Percentiles rank a stretch among this genome's conserved stretches.
phyloP scores from a whole-genome alignment of 2,113 vertebrate species.

The Apaloderma vittatum region DNA sequence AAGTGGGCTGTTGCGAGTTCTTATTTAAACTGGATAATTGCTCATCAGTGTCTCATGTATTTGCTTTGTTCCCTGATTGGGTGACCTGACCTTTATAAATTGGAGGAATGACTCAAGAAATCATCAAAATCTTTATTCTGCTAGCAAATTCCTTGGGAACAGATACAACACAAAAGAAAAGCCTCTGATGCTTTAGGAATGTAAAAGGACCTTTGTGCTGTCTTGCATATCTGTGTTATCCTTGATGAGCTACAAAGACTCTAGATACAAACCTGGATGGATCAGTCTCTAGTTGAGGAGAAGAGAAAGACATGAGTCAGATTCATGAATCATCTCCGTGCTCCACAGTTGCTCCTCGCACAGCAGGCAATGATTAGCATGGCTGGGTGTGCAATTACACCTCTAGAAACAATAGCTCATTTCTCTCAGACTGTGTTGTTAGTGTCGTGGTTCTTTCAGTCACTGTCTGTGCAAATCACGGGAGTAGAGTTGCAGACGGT shows the following conservation, averaged over 20 bases:
- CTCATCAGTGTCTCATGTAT: neutral
- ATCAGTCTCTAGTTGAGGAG: neutral
- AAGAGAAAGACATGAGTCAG: neutral
- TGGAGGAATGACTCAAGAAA: neutral
- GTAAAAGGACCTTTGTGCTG: neutral
- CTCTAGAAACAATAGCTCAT: neutral
- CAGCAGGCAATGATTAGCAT: neutral
- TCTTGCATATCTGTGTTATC: neutral
- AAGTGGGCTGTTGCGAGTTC: neutral
- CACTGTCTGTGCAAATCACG: neutral
- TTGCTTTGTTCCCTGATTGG: neutral
- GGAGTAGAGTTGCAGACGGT: neutral
- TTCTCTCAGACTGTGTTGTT: neutral
- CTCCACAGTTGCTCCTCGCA: conserved; percentile 13
- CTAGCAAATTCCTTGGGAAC: neutral
- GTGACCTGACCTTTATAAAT: neutral
- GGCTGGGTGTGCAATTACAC: neutral
- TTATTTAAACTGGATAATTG: neutral
- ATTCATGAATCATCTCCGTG: neutral
- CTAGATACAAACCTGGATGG: neutral
- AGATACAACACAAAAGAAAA: neutral
- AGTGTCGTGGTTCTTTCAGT: neutral
- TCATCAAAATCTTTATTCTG: neutral
- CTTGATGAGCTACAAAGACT: neutral
- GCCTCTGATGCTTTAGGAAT: neutral